phyloP scores from a whole-genome alignment of 2,888 invertebrate genomes.

The Lepeophtheirus nordmannii region DNA sequence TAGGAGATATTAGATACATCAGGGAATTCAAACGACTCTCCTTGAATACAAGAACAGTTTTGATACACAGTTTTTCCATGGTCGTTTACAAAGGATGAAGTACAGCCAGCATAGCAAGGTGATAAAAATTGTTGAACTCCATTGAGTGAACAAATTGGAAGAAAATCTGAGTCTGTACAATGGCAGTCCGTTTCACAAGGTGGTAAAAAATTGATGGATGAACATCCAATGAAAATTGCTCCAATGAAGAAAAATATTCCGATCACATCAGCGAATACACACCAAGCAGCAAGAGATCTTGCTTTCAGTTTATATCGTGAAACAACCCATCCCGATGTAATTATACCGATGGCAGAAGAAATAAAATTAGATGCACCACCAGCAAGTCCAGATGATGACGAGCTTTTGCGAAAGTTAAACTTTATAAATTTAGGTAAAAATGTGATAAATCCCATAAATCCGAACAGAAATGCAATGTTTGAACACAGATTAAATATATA shows the following conservation, averaged over 20 bases:
- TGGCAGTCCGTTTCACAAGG: conserved; percentile 31
- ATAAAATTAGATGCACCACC: conserved; percentile 30
- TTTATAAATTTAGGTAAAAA: conserved; percentile 43
- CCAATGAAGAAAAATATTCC: conserved; percentile 27
- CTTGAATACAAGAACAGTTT: neutral
- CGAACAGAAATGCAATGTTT: conserved; percentile 36
- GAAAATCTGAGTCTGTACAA: conserved; percentile 38
- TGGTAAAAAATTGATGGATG: conserved; percentile 30
- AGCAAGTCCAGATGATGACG: conserved; percentile 4
- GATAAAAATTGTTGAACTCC: conserved; percentile 47
- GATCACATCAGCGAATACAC: conserved; percentile 30
- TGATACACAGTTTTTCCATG: neutral
- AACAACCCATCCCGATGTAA: conserved; percentile 30
- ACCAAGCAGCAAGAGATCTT: conserved; percentile 31
- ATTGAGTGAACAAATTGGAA: conserved; percentile 47
- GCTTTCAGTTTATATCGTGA: conserved; percentile 32
- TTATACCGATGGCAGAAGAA: conserved; percentile 32
- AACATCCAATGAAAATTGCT: conserved; percentile 29
- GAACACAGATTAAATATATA: conserved; percentile 37
- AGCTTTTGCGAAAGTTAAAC: conserved; percentile 35
- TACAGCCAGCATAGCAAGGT: conserved; percentile 58
- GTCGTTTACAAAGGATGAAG: conserved; percentile 26
- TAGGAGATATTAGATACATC: neutral
- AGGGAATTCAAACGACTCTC: neutral
- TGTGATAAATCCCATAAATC: conserved; percentile 37